A percentile compares a stretch with the other conserved stretches of the same genome.
Conservation (phyloP, 1,140 invertebrate genomes). For the Anastrepha obliqua region DNA sequence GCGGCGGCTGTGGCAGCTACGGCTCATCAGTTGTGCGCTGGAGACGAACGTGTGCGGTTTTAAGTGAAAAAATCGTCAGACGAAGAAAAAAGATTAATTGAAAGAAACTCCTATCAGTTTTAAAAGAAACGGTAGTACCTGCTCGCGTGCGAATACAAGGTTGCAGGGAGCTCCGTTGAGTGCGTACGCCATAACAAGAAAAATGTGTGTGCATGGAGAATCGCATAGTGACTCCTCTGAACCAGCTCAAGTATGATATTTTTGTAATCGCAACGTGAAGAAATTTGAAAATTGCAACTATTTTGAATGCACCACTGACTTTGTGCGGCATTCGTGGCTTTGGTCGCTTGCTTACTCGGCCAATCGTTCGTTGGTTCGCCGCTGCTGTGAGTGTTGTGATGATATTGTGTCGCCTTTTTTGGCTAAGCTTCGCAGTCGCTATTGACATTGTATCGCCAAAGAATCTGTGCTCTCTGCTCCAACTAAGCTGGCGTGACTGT, state of each 20-base stretch:
- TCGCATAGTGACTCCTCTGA: not conserved
- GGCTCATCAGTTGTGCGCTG: slow-evolving; percentile 43
- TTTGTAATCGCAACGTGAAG: not conserved
- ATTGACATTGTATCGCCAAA: not conserved
- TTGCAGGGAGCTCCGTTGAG: not conserved
- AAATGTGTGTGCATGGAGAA: not conserved
- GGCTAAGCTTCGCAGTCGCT: not conserved
- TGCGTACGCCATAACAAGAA: not conserved
- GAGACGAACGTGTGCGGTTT: slow-evolving; percentile 46
- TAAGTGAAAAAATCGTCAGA: not conserved
- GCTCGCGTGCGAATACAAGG: not conserved
- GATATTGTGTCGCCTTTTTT: not conserved
- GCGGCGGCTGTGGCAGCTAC: not conserved
- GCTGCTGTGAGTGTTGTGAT: not conserved
- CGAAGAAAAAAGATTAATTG: not conserved
- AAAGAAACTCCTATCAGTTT: not conserved
- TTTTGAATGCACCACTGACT: too few species aligned
- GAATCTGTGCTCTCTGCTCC: not conserved
- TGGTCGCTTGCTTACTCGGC: not conserved
- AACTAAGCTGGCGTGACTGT: not conserved
- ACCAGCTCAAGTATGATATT: not conserved
- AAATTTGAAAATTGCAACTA: not conserved
- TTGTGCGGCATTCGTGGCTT: not conserved
- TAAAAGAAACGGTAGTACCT: not conserved
- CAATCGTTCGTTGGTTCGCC: not conserved